Base-by-base conservation (phyloP, 2,113 vertebrate species). In the Phocoena sinus region DNA sequence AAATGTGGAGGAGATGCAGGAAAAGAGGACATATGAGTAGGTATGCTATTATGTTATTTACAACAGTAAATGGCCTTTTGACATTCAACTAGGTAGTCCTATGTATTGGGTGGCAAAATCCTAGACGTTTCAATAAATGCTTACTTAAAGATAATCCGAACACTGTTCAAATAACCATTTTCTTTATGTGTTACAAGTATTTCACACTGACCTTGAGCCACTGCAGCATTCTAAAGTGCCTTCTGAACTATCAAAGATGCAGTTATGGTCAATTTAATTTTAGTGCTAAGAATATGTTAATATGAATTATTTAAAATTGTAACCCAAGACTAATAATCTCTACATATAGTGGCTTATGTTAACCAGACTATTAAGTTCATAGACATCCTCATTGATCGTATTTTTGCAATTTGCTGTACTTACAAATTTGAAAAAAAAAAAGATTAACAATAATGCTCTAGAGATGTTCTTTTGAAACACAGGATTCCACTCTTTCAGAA, bases 271-370 rank as follows among this genome's bases (percentile, higher is more conserved):
- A 77, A 63, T 91, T 84, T 88, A 80, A 83, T 81, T 95, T 97
- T 91, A 96, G 12, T 58, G 12, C 31, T 93, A 91, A 93, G 25
- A 96, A 89, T 67, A 76, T 71, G 63, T 80, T 98, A 50, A 87
- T 89, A 74, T 81, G 36, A 92, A 81, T 92, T 81, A 80, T 81
- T 68, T 79, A 44, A 96, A 94, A 92, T 63, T 88, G 7, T 41
- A 89, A 73, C 12, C 15, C 6, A 81, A 20, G 62, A 41, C 31
- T 95, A 76, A 91, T 89, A 81, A 63, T 63, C 20, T 85, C 2
- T 76, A 1, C 65, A 63, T 38, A 89, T 2, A 31, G 33, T 58
- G 85, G 31, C 33, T 73, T 81, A 70, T 63, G 1, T 87, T 63
- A 84, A 50, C 44, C 18, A 87, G 38, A 91, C 36, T 53, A 77